Base-by-base conservation (phyloP, 2,113 vertebrate genomes). In the Machaerirhynchus nigripectus region DNA sequence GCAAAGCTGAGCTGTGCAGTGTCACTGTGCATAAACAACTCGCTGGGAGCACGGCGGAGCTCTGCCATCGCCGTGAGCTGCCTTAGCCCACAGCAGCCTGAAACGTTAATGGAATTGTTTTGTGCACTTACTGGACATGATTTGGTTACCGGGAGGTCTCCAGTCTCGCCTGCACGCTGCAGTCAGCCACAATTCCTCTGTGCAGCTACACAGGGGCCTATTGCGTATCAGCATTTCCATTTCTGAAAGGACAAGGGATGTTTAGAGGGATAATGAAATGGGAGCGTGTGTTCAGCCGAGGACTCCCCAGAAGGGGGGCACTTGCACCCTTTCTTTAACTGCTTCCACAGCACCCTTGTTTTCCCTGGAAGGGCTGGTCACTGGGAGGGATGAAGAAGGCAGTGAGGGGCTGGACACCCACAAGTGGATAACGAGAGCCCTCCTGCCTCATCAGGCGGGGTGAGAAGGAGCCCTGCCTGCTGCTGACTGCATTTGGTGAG, bases 31-130 rank as follows among this genome's bases (percentile, higher is more conserved):
- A 50, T 60, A 68, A 93, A 94, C 52, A 96, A 56, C 86, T 89
- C 0, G 2, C 84, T 57, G 46, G 39, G 65, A 93, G 73, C 87
- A 28, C 5, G 1, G 73, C 60, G 2, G 35, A 86, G 83, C 89
- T 80, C 88, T 93, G 77, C 87, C 63, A 3, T 26, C 0, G 0
- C 89, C 19, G 3, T 11, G 2, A 91, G 70, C 77, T 69, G 42
- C 78, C 87, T 52, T 6, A 89, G 92, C 83, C 89, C 83, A 35
- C 39, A 93, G 92, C 92, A 39, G 87, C 87, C 85, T 63, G 59
- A 91, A 84, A 92, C 35, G 68, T 76, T 90, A 56, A 77, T 85
- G 90, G 42, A 59, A 73, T 94, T 94, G 93, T 84, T 94, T 23
- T 64, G 77, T 91, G 93, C 52, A 11, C 90, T 93, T 91, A 53